Evolutionary conservation across 2,888 invertebrate genomes (phyloP), one percentile per base, ranked within the genome.

Genomic region (Napeogenes sylphis): DNA sequence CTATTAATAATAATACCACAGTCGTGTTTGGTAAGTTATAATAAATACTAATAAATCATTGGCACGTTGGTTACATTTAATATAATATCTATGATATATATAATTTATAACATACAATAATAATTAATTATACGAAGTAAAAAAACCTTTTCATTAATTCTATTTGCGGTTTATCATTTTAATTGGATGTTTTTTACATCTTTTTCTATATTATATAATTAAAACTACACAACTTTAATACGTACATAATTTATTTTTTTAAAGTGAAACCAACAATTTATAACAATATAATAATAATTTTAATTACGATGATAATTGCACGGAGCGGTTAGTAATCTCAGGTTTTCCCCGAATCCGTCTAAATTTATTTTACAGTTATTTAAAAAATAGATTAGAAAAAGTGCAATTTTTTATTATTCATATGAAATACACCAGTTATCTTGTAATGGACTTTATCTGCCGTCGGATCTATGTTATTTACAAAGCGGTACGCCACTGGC

Each of bases 391-490:
- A 70, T 71, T 71, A 69, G 68, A 68, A 70, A 68, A 70, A 71
- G 70, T 71, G 70, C 73, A 71, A 75, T 75, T 72, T 67, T 78
- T 83, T 83, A 81, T 79, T 84, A 84, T 84, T 82, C 83, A 82
- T 81, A 75, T 79, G 74, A 77, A 78, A 81, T 78, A 82, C 82
- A 79, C 74, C 78, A 73, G 75, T 77, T 78, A 75, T 75, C 78
- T 78, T 82, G 82, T 84, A 83, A 84, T 84, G 75, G 70, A 71
- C 71, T 77, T 73, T 80, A 77, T 79, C 82, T 78, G 70, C 75
- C 60, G 73, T 73, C 75, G 73, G 75, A 84, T 83, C 84, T 74
- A 77, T 78, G 73, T 76, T 77, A 75, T 77, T 73, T 75, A 82
- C 83, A 82, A 81, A 84, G 77, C 78, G 79, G 77, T 76, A 77